Evolutionary conservation across 92 coral and sea anemone species (phyloP).

Genomic region (Heteractis magnifica): DNA sequence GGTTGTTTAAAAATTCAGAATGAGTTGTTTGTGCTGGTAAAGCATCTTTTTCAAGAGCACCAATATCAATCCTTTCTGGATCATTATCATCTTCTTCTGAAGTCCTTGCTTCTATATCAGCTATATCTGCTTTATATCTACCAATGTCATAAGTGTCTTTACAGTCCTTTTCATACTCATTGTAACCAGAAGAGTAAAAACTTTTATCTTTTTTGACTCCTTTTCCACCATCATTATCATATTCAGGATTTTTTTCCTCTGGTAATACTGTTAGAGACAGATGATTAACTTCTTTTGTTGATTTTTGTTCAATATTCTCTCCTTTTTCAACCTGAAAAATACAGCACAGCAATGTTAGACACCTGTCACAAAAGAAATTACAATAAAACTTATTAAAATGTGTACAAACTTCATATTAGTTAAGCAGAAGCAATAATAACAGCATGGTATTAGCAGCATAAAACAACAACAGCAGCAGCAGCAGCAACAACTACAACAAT

Average conservation of each 20-base stretch:
- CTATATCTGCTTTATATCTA: not conserved
- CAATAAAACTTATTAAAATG: too few relatives aligned
- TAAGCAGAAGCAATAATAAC: too few relatives aligned
- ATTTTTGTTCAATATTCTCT: not conserved
- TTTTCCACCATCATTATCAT: not conserved
- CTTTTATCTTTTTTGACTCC: not conserved
- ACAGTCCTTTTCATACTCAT: not conserved
- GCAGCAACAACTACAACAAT: too few relatives aligned
- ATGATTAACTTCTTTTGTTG: not conserved
- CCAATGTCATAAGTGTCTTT: not conserved
- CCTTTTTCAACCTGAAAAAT: not conserved
- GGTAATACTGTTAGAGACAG: not conserved
- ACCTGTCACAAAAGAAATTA: too few relatives aligned
- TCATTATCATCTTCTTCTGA: not conserved
- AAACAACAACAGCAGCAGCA: too few relatives aligned
- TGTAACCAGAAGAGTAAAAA: not conserved
- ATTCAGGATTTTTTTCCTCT: not conserved
- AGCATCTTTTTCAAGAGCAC: conserved; percentile 19
- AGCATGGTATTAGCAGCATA: too few relatives aligned
- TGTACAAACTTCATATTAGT: too few relatives aligned
- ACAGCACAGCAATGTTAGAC: not conserved
- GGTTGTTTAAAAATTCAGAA: conserved; percentile 13
- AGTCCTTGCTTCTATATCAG: not conserved
- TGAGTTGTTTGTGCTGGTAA: not conserved
- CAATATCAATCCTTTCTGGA: not conserved